phyloP scores from a whole-genome alignment of 2,113 vertebrate species.

The Agapornis roseicollis region DNA sequence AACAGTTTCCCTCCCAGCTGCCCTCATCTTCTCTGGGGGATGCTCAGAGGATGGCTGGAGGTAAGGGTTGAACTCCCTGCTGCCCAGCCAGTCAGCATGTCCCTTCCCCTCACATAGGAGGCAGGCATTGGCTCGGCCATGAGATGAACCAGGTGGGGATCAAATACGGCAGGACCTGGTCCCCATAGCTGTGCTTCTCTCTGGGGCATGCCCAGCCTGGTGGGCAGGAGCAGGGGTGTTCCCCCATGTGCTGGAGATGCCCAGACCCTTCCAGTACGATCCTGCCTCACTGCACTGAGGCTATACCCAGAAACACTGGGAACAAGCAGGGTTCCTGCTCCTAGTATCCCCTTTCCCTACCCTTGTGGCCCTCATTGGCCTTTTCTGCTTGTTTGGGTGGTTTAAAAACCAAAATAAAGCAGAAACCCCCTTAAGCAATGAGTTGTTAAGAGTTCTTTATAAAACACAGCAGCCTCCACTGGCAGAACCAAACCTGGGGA shows the following conservation, averaged over 20 bases:
- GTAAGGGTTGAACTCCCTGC: not conserved
- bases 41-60: not conserved
- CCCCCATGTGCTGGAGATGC: not conserved
- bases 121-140: not conserved
- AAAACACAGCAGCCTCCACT: not conserved
- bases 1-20: not conserved
- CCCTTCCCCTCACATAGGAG: not conserved
- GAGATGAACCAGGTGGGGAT: not conserved
- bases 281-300: not conserved
- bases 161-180: not conserved
- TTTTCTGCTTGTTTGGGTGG: not conserved
- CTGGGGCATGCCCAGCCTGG: not conserved
- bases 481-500: not conserved
- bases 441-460: not conserved
- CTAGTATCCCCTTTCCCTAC: not conserved
- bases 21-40: accelerated
- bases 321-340: not conserved
- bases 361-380: not conserved
- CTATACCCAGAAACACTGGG: not conserved
- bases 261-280: not conserved
- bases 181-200: not conserved
- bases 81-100: not conserved
- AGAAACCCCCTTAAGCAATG: not conserved
- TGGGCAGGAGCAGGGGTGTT: not conserved
- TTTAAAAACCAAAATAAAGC: not conserved